A percentile compares a stretch with the other conserved stretches of the same genome.
phyloP scores from a whole-genome alignment of 2,888 invertebrate species.

The Cremastinae sp. region DNA sequence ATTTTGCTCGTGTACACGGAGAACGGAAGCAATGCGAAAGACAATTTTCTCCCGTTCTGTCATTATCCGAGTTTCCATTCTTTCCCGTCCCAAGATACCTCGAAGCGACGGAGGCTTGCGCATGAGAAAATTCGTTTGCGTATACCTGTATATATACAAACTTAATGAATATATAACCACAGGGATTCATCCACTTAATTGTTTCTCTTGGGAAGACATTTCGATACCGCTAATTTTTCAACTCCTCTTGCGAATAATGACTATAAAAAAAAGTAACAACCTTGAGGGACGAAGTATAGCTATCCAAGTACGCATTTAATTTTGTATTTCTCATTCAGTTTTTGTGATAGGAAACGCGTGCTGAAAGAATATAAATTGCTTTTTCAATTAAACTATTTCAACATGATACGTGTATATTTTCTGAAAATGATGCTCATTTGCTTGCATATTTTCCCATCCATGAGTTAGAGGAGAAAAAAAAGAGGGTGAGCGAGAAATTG shows the following conservation, averaged over 20 bases:
- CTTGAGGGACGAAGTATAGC: neutral
- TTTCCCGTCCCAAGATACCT: constrained; percentile 67
- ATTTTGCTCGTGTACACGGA: constrained; percentile 5
- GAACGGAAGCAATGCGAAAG: neutral
- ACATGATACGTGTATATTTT: no score
- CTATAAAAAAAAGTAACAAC: constrained; percentile 20
- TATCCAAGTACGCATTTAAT: no score
- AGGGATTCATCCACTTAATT: constrained; percentile 41
- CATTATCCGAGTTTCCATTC: constrained; percentile 65
- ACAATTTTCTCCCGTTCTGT: constrained; percentile 38
- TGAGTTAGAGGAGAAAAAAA: neutral
- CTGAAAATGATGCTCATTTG: constrained; percentile 6
- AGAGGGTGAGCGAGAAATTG: constrained; percentile 16
- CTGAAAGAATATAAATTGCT: neutral
- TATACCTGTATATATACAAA: neutral
- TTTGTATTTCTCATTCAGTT: neutral
- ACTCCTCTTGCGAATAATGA: neutral
- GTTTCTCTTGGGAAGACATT: constrained; percentile 42
- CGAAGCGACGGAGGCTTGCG: neutral
- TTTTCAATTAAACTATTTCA: neutral
- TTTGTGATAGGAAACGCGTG: neutral
- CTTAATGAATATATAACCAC: constrained; percentile 30
- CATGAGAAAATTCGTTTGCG: neutral
- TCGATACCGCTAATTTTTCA: constrained; percentile 24
- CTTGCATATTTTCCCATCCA: no score